Evolutionary conservation across 1,140 invertebrate genomes (phyloP).

Genomic region (Paraescarpia echinospica): DNA sequence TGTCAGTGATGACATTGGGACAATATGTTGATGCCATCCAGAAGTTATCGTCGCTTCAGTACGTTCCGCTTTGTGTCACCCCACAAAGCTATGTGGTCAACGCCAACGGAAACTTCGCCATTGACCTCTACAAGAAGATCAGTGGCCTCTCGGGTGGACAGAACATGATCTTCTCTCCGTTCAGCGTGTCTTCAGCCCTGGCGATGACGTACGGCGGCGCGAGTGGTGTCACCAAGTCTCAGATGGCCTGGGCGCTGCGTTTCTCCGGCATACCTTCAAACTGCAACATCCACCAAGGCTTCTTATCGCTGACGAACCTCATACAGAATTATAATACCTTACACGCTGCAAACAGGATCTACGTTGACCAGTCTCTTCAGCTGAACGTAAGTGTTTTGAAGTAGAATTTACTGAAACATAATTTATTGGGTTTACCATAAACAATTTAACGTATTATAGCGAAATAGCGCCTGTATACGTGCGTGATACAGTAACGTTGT

Average conservation of each 20-base stretch:
- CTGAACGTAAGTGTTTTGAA: not conserved
- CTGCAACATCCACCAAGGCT: not conserved
- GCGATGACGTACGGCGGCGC: conserved; percentile 79
- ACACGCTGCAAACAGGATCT: not conserved
- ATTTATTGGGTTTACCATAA: not conserved
- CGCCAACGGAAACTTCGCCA: conserved; percentile 13
- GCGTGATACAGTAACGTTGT: too few species aligned
- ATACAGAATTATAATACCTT: not conserved
- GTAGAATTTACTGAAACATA: not conserved
- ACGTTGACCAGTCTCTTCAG: not conserved
- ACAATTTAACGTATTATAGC: too few species aligned
- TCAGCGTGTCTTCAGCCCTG: conserved; percentile 79
- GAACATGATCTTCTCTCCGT: conserved; percentile 40
- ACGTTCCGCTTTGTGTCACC: not conserved
- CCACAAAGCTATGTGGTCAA: not conserved
- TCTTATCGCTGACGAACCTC: not conserved
- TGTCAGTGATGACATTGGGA: not conserved
- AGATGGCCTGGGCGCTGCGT: conserved; percentile 25
- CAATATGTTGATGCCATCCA: not conserved
- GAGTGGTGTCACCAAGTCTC: conserved; percentile 68
- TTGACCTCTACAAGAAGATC: not conserved
- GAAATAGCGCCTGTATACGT: too few species aligned
- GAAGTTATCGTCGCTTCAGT: not conserved
- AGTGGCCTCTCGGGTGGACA: not conserved
- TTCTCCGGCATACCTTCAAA: conserved; percentile 14